Base-by-base conservation (phyloP, 1,140 invertebrate genomes). In the Halictus rubicundus region DNA sequence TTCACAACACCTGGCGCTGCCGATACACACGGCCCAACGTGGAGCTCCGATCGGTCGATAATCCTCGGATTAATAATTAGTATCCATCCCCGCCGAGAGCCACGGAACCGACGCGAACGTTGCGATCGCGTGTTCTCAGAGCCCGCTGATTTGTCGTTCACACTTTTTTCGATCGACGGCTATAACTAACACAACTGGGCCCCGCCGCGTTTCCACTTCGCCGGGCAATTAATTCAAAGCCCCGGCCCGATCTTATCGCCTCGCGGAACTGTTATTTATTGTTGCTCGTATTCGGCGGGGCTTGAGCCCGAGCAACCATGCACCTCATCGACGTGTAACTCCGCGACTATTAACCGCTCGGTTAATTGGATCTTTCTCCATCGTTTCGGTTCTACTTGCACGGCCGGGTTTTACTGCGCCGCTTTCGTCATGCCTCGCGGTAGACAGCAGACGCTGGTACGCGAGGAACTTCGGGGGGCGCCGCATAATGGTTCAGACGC, bases 181-280 rank as follows among this genome's bases (percentile, higher is more conserved):
- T 21, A 52, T 52, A 52, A 52, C 49, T 52, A 52, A 52, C 46
- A 16, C 49, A 52, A 21, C 49, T 52, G 19, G 49, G 19, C 42
- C 19, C 69, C 54, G 74, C 46, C 46, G 64, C 54, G 69, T 77
- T 77, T 23, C 74, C 66, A 77, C 54, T 69, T 60, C 25, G 66
- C 46, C 74, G 27, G 27, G 66, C 74, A 77, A 69, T 69, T 77
- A 76, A 77, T 77, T 65, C 60, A 37, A 46, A 65, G 42, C 64
- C 74, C n/a, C 27, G 74, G 27, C 60, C 42, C 21, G 69, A 69
- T 69, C 66, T 77, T 54, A 32, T 66, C 65, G 14, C 12, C 10
- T 7, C 23, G 9, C 42, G 42, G 42, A 69, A 21, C 74, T 61
- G 75, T 77, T 77, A 77, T 77, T 77, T 77, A 77, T 77, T 61